Conservation (phyloP, 2,797 vertebrate species). For the Chaenodraco wilsoni region DNA sequence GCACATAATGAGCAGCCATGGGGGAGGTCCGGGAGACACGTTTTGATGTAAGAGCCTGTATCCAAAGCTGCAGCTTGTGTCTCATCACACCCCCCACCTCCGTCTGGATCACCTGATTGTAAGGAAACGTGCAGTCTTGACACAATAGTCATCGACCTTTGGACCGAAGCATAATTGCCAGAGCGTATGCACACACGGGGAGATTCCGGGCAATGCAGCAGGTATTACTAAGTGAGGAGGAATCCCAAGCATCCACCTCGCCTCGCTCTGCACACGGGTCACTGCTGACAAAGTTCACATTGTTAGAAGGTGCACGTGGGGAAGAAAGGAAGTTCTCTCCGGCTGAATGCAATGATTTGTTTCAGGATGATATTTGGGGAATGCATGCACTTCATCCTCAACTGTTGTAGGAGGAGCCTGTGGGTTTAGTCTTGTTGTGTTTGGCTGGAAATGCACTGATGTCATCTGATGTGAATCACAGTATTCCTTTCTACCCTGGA, state of each 20-base stretch:
- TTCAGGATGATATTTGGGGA: not conserved
- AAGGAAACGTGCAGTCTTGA: slow-evolving; percentile 26
- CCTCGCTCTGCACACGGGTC: slow-evolving; percentile 30
- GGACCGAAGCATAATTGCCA: slow-evolving; percentile 19
- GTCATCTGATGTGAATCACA: not conserved
- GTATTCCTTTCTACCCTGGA: not conserved
- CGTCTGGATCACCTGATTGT: slow-evolving; percentile 25
- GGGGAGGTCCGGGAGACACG: slow-evolving; percentile 31
- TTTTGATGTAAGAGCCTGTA: not conserved
- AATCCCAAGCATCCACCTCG: slow-evolving; percentile 62
- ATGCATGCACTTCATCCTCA: slow-evolving; percentile 3
- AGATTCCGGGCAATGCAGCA: slow-evolving; percentile 25
- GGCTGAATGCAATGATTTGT: not conserved
- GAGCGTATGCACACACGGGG: slow-evolving; percentile 22
- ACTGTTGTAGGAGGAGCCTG: not conserved
- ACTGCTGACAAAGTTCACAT: slow-evolving; percentile 33
- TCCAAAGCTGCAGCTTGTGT: slow-evolving; percentile 23
- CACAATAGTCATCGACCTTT: slow-evolving; percentile 52
- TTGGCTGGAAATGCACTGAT: not conserved
- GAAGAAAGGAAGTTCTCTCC: not conserved
- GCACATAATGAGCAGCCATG: slow-evolving; percentile 40
- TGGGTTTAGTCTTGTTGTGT: not conserved
- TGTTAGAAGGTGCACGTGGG: not conserved
- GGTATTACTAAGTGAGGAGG: slow-evolving; percentile 55
- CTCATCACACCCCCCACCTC: too few species aligned